Percentiles rank a stretch among this genome's conserved stretches.
Conservation (phyloP, 2,888 invertebrate species). For the Dascillus cervinus region DNA sequence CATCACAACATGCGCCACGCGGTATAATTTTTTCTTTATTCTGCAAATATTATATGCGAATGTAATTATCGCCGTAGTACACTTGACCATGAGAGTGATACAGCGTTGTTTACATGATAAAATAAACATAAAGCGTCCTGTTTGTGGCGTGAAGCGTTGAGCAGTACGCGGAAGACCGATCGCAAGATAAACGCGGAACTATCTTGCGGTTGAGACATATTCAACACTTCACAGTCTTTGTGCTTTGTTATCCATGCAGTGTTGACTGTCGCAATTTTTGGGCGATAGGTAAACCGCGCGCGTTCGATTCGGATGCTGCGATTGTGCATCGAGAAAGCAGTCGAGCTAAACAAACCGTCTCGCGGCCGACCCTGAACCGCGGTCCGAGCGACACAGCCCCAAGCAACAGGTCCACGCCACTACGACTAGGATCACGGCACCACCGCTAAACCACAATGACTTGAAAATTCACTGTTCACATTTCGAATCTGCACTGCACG, state of each 20-base stretch:
- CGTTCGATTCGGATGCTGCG: conserved; percentile 16
- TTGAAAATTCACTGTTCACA: not conserved
- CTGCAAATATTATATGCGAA: too few relatives aligned
- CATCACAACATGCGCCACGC: too few relatives aligned
- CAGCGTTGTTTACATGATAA: conserved; percentile 2
- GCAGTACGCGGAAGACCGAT: conserved; percentile 7
- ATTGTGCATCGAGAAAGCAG: conserved; percentile 17
- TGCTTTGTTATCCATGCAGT: conserved; percentile 22
- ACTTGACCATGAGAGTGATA: conserved; percentile 2
- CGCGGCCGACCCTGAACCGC: conserved; percentile 32
- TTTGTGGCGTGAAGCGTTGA: conserved; percentile 7
- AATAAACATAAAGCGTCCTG: conserved; percentile 4
- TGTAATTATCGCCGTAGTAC: conserved; percentile 1
- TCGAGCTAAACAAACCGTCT: conserved; percentile 19
- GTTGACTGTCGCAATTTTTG: conserved; percentile 7
- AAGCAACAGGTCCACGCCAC: conserved; percentile 34
- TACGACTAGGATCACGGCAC: conserved; percentile 11
- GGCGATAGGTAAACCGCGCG: not conserved
- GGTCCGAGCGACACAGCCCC: conserved; percentile 21
- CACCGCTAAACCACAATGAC: conserved; percentile 9
- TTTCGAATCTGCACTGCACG: not conserved
- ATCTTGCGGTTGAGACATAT: conserved; percentile 1
- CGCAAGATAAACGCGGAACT: too few relatives aligned
- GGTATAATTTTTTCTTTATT: too few relatives aligned
- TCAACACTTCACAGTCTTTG: conserved; percentile 26